These are phyloP conservation scores for Endotricha flammealis DNA, from an alignment of 2,888 invertebrate species.

Conservation along the genomic window DNA sequence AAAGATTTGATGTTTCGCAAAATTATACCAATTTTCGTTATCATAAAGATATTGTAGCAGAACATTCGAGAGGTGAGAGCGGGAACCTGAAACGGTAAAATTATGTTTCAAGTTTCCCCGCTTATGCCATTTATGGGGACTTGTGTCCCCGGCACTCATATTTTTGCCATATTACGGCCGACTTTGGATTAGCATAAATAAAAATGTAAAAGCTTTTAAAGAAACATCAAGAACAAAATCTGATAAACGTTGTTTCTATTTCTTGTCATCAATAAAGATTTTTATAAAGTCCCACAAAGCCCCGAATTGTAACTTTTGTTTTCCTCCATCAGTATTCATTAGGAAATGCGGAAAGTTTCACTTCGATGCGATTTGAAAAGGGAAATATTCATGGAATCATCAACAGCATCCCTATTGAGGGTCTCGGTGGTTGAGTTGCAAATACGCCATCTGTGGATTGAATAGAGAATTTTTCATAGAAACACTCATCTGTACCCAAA, in stretches of 20 bases:
- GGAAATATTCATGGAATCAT: conserved; percentile 16
- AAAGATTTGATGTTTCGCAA: too few relatives aligned
- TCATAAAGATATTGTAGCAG: too few relatives aligned
- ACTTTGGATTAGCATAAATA: conserved; percentile 49
- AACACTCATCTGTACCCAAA: too few relatives aligned
- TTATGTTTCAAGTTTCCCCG: conserved; percentile 50
- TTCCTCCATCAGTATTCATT: conserved; percentile 26
- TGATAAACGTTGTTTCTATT: conserved; percentile 37
- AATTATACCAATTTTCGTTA: too few relatives aligned
- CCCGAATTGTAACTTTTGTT: conserved; percentile 26
- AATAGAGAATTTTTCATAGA: neutral
- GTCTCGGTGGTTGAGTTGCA: neutral
- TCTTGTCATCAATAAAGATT: conserved; percentile 31
- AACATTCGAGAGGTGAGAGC: conserved; percentile 26
- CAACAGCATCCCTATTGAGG: neutral
- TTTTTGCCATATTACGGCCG: conserved; percentile 46
- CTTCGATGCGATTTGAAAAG: conserved; percentile 16
- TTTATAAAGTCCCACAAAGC: conserved; percentile 20
- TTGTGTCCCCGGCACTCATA: conserved; percentile 42
- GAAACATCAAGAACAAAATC: conserved; percentile 40
- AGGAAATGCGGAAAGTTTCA: conserved; percentile 18
- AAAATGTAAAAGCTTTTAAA: conserved; percentile 51
- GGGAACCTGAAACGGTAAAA: conserved; percentile 41
- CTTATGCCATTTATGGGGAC: conserved; percentile 47
- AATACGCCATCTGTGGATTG: neutral